These are phyloP conservation scores for Pseudotriccus pelzelni DNA, from an alignment of 2,797 vertebrate genomes.

Conservation along the genomic window DNA sequence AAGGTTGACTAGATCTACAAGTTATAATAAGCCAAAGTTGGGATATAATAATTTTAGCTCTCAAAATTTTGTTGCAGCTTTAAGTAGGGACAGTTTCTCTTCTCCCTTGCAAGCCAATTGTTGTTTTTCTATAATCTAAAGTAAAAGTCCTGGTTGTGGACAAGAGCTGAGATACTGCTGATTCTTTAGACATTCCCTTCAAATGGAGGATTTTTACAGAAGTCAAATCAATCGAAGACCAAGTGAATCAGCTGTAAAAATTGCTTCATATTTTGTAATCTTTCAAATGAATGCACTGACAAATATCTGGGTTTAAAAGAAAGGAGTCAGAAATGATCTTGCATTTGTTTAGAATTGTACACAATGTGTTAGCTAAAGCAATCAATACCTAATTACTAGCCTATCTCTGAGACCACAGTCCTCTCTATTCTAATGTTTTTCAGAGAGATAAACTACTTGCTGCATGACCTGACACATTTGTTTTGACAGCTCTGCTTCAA, in stretches of 20 bases:
- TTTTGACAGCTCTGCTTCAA: conserved; percentile 70
- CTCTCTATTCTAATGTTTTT: conserved; percentile 66
- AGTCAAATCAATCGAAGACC: conserved; percentile 32
- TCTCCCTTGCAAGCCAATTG: neutral
- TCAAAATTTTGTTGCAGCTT: neutral
- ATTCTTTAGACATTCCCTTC: conserved; percentile 24
- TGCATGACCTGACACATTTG: conserved; percentile 61
- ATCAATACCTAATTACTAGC: conserved; percentile 79
- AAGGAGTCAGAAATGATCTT: conserved; percentile 63
- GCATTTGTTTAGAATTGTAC: conserved; percentile 71
- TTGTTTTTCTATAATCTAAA: neutral
- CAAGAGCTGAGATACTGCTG: neutral
- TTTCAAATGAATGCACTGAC: conserved; percentile 58
- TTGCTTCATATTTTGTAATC: conserved; percentile 62
- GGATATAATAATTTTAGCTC: neutral
- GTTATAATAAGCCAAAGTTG: neutral
- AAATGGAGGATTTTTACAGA: conserved; percentile 32
- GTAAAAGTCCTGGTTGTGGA: neutral
- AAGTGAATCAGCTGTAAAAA: conserved; percentile 52
- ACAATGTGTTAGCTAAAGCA: conserved; percentile 67
- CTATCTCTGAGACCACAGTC: conserved; percentile 42
- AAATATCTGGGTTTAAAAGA: conserved; percentile 63
- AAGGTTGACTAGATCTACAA: neutral
- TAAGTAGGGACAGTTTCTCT: neutral
- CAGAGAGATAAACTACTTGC: conserved; percentile 64